These are phyloP conservation scores for Thera britannica DNA, from an alignment of 2,888 invertebrate genomes.

Conservation along the genomic window DNA sequence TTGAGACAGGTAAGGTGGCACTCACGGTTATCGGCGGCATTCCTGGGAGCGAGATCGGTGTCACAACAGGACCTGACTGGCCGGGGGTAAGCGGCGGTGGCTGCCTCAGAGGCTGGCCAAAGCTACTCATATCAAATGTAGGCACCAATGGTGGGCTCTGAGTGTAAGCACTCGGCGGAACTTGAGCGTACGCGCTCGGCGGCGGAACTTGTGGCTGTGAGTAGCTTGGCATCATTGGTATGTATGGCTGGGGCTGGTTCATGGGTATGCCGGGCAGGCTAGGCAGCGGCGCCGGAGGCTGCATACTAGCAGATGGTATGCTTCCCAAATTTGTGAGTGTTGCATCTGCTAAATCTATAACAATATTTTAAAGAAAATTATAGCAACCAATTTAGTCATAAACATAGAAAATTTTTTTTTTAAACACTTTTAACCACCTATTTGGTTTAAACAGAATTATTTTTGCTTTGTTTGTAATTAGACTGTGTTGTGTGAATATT, in stretches of 20 bases:
- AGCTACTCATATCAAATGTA: slow-evolving; percentile 77
- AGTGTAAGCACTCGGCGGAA: slow-evolving; percentile 33
- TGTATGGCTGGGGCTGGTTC: slow-evolving; percentile 82
- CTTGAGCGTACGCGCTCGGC: slow-evolving; percentile 40
- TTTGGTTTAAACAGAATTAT: too few relatives aligned
- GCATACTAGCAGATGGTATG: slow-evolving; percentile 79
- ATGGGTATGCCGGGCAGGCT: slow-evolving; percentile 80
- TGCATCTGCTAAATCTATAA: slow-evolving; percentile 78
- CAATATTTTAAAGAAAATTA: not conserved
- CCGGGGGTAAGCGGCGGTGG: slow-evolving; percentile 67
- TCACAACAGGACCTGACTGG: slow-evolving; percentile 79
- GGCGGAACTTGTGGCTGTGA: slow-evolving; percentile 60
- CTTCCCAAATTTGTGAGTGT: slow-evolving; percentile 79
- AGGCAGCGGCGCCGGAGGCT: slow-evolving; percentile 81
- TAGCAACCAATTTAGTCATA: not conserved
- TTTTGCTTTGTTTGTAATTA: too few relatives aligned
- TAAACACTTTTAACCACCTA: too few relatives aligned
- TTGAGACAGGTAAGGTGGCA: slow-evolving; percentile 87
- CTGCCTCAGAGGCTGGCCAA: slow-evolving; percentile 64
- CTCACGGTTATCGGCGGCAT: slow-evolving; percentile 93
- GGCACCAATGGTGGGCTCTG: slow-evolving; percentile 64
- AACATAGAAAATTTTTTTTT: too few relatives aligned
- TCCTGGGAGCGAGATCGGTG: slow-evolving; percentile 89
- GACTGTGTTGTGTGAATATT: too few relatives aligned
- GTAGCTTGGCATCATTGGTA: slow-evolving; percentile 80